Evolutionary conservation across 2,888 invertebrate genomes (phyloP), one percentile per base, ranked within the genome.

Genomic region (Dione vanillae): DNA sequence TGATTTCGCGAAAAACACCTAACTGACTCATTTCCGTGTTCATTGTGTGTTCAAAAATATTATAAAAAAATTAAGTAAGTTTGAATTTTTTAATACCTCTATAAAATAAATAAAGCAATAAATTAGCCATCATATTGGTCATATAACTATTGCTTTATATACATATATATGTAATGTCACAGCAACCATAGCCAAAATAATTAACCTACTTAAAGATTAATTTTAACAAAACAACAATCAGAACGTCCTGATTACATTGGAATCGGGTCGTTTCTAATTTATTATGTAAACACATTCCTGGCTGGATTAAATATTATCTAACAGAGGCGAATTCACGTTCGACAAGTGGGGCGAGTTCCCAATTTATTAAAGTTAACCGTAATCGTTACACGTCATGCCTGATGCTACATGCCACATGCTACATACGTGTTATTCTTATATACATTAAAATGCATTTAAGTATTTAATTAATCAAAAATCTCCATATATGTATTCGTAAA

Each of bases 221-320:
- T 11, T 16, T 9, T 37, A 35, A 40, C 27, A 62, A 52, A 51
- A 45, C 20, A 51, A 45, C 20, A 19, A 41, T 37, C 40, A 41
- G 51, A 37, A 37, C 51, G 45, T 65, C 45, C 67, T 56, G 64
- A 67, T 69, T 59, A 45, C 9, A 64, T 47, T 49, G 27, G 65
- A 73, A 71, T 61, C 61, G 27, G 71, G 71, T 69, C 72, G 67
- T 72, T 65, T 19, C 41, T 52, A 47, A 72, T 74, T 74, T 68
- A 74, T 74, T 65, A 67, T 41, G 68, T 69, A 72, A 72, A 74
- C 72, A 74, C 67, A 74, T 74, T 70, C 72, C 66, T 35, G 41
- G 43, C 20, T 43, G 64, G 65, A 49, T 54, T 66, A 72, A 72
- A 70, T 69, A 70, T 74, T 72, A 74, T 74, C 70, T 68, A 70